A percentile compares a stretch with the other conserved stretches of the same genome.
Conservation (phyloP, 2,888 invertebrate genomes). For the Julus scandinavius region DNA sequence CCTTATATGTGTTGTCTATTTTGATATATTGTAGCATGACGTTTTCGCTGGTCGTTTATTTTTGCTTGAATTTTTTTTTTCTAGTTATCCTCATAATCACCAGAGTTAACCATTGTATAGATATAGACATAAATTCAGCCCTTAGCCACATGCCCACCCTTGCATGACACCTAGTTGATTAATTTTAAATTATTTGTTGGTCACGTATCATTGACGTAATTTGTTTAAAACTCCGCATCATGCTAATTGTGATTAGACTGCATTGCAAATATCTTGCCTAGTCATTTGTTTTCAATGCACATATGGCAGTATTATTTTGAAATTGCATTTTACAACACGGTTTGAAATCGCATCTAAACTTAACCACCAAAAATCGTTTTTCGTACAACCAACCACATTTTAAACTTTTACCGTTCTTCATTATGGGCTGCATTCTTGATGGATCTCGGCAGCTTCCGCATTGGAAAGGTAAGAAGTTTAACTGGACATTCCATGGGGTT, state of each 20-base stretch:
- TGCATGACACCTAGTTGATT: background rate
- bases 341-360: background rate
- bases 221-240: background rate
- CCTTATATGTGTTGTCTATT: background rate
- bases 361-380: background rate
- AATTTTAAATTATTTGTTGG: background rate
- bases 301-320: conserved; percentile 28
- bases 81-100: conserved; percentile 36
- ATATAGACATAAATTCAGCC: background rate
- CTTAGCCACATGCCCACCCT: background rate
- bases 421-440: conserved; percentile 15
- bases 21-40: background rate
- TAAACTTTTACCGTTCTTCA: conserved; percentile 36
- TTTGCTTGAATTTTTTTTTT: conserved; percentile 32
- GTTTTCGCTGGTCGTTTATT: background rate
- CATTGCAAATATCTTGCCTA: background rate
- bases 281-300: background rate
- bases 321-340: conserved; percentile 2
- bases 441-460: conserved; percentile 32
- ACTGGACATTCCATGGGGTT: background rate
- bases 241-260: background rate
- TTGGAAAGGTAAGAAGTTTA: conserved; percentile 46
- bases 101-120: conserved; percentile 21
- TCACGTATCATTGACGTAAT: background rate
- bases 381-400: background rate